Conservation (phyloP, 2,113 vertebrate genomes). For the Chaetura pelagica region DNA sequence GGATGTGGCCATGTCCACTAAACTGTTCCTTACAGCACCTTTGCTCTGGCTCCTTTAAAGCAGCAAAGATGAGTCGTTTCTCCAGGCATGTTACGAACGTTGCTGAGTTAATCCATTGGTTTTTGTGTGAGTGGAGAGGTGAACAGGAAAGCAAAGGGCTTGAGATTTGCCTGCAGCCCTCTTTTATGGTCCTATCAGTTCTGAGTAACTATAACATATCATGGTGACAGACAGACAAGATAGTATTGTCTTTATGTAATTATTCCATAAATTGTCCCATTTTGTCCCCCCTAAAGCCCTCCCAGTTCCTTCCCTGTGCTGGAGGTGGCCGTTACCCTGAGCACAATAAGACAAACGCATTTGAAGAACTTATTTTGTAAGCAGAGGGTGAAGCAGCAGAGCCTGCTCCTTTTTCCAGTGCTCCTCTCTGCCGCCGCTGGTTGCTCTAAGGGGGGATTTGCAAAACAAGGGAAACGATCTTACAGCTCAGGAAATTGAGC, state of each 20-base stretch:
- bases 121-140: neutral
- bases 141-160: neutral
- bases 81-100: neutral
- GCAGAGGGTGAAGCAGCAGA: neutral
- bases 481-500: constrained; percentile 31
- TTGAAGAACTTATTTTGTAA: constrained; percentile 15
- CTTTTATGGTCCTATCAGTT: constrained; percentile 31
- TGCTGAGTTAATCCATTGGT: constrained; percentile 5
- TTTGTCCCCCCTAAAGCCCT: neutral
- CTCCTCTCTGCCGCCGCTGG: rapidly evolving
- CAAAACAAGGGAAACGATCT: constrained; percentile 17
- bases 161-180: neutral
- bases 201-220: constrained; percentile 28
- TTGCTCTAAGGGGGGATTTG: neutral
- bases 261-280: constrained; percentile 25
- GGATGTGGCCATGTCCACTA: rapidly evolving
- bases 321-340: neutral
- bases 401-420: neutral
- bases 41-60: neutral
- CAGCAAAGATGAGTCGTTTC: neutral
- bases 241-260: neutral
- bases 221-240: neutral
- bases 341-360: neutral
- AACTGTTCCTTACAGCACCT: neutral
- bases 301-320: neutral